Base-by-base conservation (phyloP, 2,797 vertebrate species). In the Balearica regulorum region DNA sequence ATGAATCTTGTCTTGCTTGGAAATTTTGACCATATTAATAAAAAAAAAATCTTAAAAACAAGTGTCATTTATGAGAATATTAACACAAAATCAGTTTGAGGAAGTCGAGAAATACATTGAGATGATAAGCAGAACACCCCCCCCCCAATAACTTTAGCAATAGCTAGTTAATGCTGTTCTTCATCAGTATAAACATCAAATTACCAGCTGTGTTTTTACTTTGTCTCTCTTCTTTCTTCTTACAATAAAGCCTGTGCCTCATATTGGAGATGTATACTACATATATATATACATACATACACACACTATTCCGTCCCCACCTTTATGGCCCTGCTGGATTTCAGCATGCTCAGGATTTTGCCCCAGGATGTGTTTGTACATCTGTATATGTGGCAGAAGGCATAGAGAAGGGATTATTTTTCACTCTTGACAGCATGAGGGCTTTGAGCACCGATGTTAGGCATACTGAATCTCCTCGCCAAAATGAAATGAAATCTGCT, bases 351-450 rank as follows among this genome's bases (percentile, higher is more conserved):
- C 48, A 61, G 64, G 61, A 92, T 95, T 96, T 93, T 95, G 90
- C 92, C 87, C 90, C 71, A 77, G 87, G 92, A 91, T 80, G 44
- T 87, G 92, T 92, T 92, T 73, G 75, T 89, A 83, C 90, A 91
- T 73, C 87, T 95, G 83, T 85, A 83, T 37, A 62, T 80, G 87
- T 77, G 90, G 78, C 89, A 96, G 92, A 94, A 96, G 89, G 90
- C 44, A 94, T 4, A 89, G 68, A 26, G 53, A 93, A 90, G 62
- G 86, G 75, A 89, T 93, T 89, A 94, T 92, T 96, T 93, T 85
- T 91, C 86, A 89, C 71, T 85, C 81, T 68, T 83, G 87, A 94
- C 83, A 96, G 90, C 92, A 89, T 73, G 64, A 62, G 33, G 60
- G 81, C 87, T 94, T 93, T 92, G 64, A 92, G 73, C 89, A 77